Evolutionary conservation across 2,797 vertebrate genomes (phyloP).

Genomic region (Falco cherrug): DNA sequence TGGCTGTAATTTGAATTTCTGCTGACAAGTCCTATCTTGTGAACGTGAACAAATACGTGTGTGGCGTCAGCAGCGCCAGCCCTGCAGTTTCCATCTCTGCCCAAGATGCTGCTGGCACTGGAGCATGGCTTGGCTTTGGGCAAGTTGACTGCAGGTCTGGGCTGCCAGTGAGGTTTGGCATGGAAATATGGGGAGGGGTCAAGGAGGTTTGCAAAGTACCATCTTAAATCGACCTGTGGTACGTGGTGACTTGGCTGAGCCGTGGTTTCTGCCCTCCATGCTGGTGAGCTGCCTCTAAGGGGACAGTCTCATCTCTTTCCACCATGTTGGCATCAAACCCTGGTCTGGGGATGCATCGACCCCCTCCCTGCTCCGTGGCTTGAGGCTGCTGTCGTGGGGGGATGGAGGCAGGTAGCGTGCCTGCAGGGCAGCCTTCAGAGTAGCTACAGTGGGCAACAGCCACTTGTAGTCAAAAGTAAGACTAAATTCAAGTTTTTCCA

Average conservation of each 20-base stretch:
- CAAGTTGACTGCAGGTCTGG: background rate
- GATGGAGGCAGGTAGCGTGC: background rate
- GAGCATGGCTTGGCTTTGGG: background rate
- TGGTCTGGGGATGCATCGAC: background rate
- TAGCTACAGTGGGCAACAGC: background rate
- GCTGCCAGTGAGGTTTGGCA: background rate
- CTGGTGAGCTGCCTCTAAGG: background rate
- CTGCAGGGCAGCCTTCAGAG: background rate
- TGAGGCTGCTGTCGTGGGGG: background rate
- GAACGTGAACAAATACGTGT: fast-evolving
- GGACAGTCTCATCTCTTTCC: background rate
- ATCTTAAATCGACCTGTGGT: background rate
- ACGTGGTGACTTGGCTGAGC: background rate
- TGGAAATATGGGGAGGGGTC: background rate
- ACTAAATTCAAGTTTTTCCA: background rate
- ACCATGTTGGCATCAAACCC: background rate
- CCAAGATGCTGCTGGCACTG: background rate
- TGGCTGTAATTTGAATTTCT: background rate
- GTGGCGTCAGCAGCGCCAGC: background rate
- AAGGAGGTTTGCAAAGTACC: background rate
- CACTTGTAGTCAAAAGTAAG: background rate
- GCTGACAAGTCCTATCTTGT: background rate
- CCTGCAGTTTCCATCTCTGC: background rate
- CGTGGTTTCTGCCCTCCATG: background rate
- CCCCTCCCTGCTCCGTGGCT: background rate